Evolutionary conservation across 2,113 vertebrate genomes (phyloP), one percentile per base, ranked within the genome.

Genomic region (Coptodon bakossiorum): DNA sequence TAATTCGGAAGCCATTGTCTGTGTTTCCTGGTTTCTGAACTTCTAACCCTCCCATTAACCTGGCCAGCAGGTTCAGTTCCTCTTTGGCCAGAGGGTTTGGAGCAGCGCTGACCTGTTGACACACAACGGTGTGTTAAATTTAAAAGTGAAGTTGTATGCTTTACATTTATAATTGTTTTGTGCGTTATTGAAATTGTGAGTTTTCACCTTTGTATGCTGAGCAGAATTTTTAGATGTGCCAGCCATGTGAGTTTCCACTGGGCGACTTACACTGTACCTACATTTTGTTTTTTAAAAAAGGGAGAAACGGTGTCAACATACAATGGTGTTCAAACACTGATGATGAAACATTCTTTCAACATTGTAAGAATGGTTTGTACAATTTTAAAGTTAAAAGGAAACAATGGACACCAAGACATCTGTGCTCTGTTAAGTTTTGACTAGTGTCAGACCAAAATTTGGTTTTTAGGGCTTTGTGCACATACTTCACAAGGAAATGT

Each of bases 71-170:
- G 89, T 99, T 98, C 87, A 99, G 96, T 81, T 99, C 99, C 95
- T 99, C 98, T 95, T 99, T 99, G 81, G 98, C 99, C 40, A 99
- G 95, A 36, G 98, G 98, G 91, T 98, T 99, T n/a, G 98, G 98
- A 85, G 92, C 92, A 45, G 95, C 56, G 78, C 94, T 98, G 91
- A 98, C 98, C 99, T 99, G 95, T 83, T 57, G 66, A 84, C 45
- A 90, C 16, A 87, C 11, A 82, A 68, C 1, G 8, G 13, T n/a
- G 73, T 54, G 31, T 88, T 84, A 34, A 86, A 43, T 10, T 87
- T 52, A 78, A 34, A 52, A 31, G 71, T 31, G 4, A 13, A 53
- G 9, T 29, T 45, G 6, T 7, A 10, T 17, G 6, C 11, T 16
- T 45, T 11, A 43, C 16, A 14, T 82, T 31, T 31, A n/a, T 52